phyloP scores from a whole-genome alignment of 2,113 vertebrate genomes.

The Oncorhynchus gorbuscha region DNA sequence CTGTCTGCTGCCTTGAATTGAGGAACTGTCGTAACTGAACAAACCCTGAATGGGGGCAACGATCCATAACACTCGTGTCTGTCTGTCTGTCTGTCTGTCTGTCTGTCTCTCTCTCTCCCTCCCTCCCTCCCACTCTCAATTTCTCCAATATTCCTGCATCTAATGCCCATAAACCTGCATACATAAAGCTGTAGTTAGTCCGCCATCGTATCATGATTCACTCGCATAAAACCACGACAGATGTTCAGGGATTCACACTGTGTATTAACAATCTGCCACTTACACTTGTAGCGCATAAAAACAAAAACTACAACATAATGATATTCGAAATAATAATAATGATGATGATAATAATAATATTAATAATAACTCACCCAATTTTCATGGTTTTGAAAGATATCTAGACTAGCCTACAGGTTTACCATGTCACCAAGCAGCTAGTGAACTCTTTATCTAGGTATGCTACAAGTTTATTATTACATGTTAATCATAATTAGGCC shows the following conservation, averaged over 20 bases:
- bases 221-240: neutral
- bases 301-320: neutral
- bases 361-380: slow-evolving; percentile 5
- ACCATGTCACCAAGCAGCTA: neutral
- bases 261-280: neutral
- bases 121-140: neutral
- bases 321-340: neutral
- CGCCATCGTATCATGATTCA: no score
- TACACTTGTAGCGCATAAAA: neutral
- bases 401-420: neutral
- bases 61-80: no score
- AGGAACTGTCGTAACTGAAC: no score
- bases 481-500: slow-evolving; percentile 11
- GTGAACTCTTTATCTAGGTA: neutral
- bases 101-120: neutral
- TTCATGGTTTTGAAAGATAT: neutral
- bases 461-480: neutral
- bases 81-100: no score
- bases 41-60: no score
- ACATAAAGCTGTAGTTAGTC: no score
- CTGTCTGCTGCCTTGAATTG: neutral
- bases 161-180: no score
- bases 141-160: slow-evolving; percentile 1
- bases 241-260: neutral
- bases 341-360: neutral